These are phyloP conservation scores for Apogon hyalosoma DNA, from an alignment of 2,797 vertebrate species.

Conservation along the genomic window DNA sequence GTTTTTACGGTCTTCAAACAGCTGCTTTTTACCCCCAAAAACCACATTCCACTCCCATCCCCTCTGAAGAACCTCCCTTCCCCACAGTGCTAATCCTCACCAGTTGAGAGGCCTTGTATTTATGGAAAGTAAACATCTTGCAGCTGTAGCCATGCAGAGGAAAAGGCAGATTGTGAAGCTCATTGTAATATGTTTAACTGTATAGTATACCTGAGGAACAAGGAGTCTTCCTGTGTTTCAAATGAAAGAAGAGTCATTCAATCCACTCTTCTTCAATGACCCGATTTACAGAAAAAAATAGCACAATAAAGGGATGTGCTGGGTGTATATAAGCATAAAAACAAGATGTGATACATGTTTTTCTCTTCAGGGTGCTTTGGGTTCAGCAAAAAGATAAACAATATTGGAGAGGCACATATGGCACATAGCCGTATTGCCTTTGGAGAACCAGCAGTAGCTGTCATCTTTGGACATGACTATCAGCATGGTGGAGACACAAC, in stretches of 20 bases:
- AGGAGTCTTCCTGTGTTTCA: conserved; percentile 10
- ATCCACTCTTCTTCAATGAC: conserved; percentile 6
- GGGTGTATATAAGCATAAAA: conserved; percentile 26
- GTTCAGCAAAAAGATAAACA: conserved; percentile 54
- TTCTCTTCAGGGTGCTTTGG: conserved; percentile 34
- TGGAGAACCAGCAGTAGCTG: conserved; percentile 63
- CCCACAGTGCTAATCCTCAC: conserved; percentile 63
- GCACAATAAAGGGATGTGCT: neutral
- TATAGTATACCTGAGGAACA: conserved; percentile 35
- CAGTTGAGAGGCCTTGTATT: conserved; percentile 59
- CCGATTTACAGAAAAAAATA: conserved; percentile 43
- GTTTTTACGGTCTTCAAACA: conserved; percentile 76
- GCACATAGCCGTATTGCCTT: conserved; percentile 45
- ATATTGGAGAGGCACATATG: conserved; percentile 41
- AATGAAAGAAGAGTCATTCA: conserved; percentile 14
- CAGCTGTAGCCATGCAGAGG: conserved; percentile 55
- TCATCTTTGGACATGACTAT: conserved; percentile 65
- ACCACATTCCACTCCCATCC: conserved; percentile 69
- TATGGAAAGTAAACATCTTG: conserved; percentile 67
- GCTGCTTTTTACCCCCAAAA: conserved; percentile 70
- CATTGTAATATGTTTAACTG: conserved; percentile 1
- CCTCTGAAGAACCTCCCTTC: conserved; percentile 54
- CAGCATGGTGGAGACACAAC: conserved; percentile 73
- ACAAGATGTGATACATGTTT: conserved; percentile 36
- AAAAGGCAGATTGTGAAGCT: conserved; percentile 36